These are phyloP conservation scores for Lucilia cuprina DNA, from an alignment of 1,140 invertebrate genomes.

Conservation along the genomic window DNA sequence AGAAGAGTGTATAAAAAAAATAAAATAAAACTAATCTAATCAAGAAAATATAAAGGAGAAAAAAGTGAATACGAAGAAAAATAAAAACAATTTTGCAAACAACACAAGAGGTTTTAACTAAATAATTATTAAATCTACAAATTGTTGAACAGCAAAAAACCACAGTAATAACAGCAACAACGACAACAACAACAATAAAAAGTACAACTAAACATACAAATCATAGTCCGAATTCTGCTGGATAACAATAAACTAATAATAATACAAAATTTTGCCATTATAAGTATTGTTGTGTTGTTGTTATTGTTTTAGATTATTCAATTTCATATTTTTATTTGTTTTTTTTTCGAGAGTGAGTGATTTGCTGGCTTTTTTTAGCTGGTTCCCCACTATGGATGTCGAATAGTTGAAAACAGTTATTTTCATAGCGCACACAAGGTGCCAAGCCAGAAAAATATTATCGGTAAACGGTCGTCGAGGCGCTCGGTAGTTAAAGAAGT, in stretches of 20 bases:
- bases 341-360: neutral
- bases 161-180: neutral
- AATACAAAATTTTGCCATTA: neutral
- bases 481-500: neutral
- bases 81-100: neutral
- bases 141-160: neutral
- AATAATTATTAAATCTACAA: neutral
- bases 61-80: neutral
- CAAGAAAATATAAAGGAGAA: neutral
- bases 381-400: neutral
- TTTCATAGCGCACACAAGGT: neutral
- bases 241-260: neutral
- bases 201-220: neutral
- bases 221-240: neutral
- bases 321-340: neutral
- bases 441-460: neutral
- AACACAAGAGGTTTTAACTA: neutral
- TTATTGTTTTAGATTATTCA: neutral
- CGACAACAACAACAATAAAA: neutral
- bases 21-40: conserved; percentile 5
- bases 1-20: neutral
- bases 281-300: neutral
- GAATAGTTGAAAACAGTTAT: neutral
- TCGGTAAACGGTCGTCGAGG: too few species aligned
- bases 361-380: neutral